phyloP scores from a whole-genome alignment of 2,888 invertebrate species.

The Athripsodes cinereus region DNA sequence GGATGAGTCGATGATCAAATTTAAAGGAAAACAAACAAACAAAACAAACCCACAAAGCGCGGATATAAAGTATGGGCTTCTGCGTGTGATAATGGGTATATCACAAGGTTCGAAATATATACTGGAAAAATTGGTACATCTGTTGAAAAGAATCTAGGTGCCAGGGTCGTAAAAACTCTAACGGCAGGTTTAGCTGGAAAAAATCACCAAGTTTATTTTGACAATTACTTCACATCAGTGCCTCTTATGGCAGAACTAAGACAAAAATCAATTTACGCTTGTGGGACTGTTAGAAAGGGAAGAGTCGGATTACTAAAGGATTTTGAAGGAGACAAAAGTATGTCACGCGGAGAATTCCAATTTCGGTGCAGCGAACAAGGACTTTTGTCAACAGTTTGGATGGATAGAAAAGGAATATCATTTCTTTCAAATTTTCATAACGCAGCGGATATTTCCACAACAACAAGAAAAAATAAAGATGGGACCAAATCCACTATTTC shows the following conservation, averaged over 20 bases:
- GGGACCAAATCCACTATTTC: conserved; percentile 5
- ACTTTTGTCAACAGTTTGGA: conserved; percentile 5
- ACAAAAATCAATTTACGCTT: not conserved
- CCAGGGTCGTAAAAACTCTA: conserved; percentile 5
- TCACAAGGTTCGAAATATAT: conserved; percentile 3
- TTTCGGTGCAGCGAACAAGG: conserved; percentile 4
- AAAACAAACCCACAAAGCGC: conserved; percentile 32
- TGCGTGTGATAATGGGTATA: conserved; percentile 4
- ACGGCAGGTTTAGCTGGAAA: conserved; percentile 5
- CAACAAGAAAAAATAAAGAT: conserved; percentile 5
- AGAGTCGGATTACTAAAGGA: conserved; percentile 4
- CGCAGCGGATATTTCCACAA: conserved; percentile 5
- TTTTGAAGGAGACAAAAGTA: conserved; percentile 5
- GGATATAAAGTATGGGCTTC: conserved; percentile 29
- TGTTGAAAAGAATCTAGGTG: conserved; percentile 2
- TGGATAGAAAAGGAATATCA: conserved; percentile 5
- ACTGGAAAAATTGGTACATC: conserved; percentile 8
- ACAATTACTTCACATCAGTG: conserved; percentile 5
- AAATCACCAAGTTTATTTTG: conserved; percentile 5
- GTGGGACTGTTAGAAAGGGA: conserved; percentile 5
- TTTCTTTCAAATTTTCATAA: conserved; percentile 5
- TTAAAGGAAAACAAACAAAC: conserved; percentile 31
- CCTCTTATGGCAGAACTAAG: conserved; percentile 5
- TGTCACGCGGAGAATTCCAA: conserved; percentile 5
- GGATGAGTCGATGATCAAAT: conserved; percentile 29